Conservation (phyloP, 53 echinoderm and acorn worm species). For the Apostichopus leukothele region DNA sequence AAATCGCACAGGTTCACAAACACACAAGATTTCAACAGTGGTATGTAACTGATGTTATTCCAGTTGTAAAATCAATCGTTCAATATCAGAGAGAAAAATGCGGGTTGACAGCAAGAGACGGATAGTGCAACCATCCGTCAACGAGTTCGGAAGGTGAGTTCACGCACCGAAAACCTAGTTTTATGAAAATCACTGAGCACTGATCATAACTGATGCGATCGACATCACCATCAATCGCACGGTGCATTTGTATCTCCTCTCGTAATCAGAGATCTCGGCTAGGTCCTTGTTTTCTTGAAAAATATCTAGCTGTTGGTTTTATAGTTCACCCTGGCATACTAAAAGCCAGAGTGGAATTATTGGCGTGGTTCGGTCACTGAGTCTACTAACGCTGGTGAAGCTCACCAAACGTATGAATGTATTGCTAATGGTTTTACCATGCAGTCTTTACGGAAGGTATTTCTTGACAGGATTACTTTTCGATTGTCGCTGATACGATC, state of each 20-base stretch:
- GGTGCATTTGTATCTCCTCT: not conserved
- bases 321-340: conserved; percentile 1
- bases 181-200: not conserved
- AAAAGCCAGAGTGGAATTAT: not conserved
- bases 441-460: not conserved
- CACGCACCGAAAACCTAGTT: not conserved
- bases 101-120: not conserved
- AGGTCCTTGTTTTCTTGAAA: conserved; percentile 16
- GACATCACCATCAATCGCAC: not conserved
- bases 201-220: not conserved
- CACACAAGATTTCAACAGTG: too few species aligned
- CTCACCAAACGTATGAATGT: not conserved
- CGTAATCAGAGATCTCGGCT: not conserved
- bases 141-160: not conserved
- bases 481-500: not conserved
- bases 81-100: too few species aligned
- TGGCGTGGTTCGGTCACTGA: not conserved
- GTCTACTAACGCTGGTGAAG: not conserved
- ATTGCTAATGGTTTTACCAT: not conserved
- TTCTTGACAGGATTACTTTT: not conserved
- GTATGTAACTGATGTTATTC: not conserved
- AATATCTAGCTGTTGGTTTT: not conserved
- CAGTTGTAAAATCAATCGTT: not conserved
- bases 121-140: not conserved
- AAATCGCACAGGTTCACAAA: too few species aligned